Percentiles rank a stretch among this genome's conserved stretches.
phyloP scores from a whole-genome alignment of 2,113 vertebrate genomes.

The Nymphicus hollandicus region DNA sequence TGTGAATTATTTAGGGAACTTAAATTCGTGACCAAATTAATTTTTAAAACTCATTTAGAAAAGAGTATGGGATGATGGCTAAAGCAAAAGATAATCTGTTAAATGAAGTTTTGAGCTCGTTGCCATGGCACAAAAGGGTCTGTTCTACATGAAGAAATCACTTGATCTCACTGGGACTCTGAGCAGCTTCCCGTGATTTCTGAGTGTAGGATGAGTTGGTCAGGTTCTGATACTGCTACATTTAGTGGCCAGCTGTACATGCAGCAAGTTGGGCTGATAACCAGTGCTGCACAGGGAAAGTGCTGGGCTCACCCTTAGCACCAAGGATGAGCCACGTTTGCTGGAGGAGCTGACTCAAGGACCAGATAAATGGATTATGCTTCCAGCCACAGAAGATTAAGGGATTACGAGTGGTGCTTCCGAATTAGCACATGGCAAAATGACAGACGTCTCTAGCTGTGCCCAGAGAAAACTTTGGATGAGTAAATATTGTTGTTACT shows the following conservation, averaged over 20 bases:
- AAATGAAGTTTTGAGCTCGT: not conserved
- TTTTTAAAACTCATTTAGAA: not conserved
- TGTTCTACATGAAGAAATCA: not conserved
- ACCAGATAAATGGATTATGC: not conserved
- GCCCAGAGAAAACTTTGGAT: not conserved
- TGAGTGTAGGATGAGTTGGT: not conserved
- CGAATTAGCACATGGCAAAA: not conserved
- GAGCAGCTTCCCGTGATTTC: not conserved
- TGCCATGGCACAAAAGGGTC: not conserved
- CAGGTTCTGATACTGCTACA: not conserved
- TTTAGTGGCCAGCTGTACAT: accelerated
- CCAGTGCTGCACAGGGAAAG: accelerated
- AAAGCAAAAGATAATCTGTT: not conserved
- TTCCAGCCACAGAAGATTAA: too few relatives aligned
- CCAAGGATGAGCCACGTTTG: not conserved
- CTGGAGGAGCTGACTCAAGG: not conserved
- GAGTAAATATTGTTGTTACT: not conserved
- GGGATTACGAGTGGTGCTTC: not conserved
- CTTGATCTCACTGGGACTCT: not conserved
- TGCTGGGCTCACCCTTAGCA: not conserved
- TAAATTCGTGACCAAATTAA: not conserved
- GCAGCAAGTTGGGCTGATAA: not conserved
- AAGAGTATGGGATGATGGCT: not conserved
- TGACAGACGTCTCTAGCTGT: not conserved
- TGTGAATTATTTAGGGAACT: not conserved